Evolutionary conservation across 1,140 invertebrate genomes (phyloP).

Genomic region (Drosophila repletoides): DNA sequence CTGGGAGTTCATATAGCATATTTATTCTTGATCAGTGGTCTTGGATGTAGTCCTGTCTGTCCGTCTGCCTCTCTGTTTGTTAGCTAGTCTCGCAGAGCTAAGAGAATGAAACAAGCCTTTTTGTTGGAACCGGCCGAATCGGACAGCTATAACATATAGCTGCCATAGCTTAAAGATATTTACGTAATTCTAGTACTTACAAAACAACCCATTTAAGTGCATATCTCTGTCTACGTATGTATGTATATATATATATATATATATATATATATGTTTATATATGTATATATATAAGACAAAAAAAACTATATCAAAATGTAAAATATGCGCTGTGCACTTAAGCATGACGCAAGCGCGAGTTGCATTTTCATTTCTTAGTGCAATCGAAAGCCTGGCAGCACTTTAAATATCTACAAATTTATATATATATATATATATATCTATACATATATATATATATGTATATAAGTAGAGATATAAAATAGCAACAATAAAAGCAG

Average conservation of each 20-base stretch:
- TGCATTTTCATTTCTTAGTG: slow-evolving; percentile 51
- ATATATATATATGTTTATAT: neutral
- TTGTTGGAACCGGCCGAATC: no score
- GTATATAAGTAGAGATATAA: slow-evolving; percentile 28
- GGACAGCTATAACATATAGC: no score
- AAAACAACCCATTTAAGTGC: neutral
- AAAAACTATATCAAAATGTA: slow-evolving; percentile 60
- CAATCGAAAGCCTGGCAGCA: slow-evolving; percentile 78
- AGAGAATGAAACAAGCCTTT: no score
- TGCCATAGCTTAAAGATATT: neutral
- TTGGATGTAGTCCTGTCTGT: no score
- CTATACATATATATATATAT: slow-evolving; percentile 31
- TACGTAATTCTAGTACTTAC: slow-evolving; percentile 2
- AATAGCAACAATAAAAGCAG: slow-evolving; percentile 44
- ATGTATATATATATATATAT: neutral
- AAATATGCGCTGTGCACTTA: slow-evolving; percentile 75
- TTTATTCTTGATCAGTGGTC: no score
- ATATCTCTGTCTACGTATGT: neutral
- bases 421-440: slow-evolving; percentile 40
- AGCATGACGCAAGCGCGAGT: slow-evolving; percentile 68
- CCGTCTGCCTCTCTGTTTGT: no score
- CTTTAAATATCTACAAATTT: slow-evolving; percentile 62
- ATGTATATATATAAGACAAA: slow-evolving; percentile 1
- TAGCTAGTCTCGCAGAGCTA: no score
- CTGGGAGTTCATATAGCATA: no score